Evolutionary conservation across 1,140 invertebrate species (phyloP), one percentile per base, ranked within the genome.

Genomic region (Aradophagus sp.): DNA sequence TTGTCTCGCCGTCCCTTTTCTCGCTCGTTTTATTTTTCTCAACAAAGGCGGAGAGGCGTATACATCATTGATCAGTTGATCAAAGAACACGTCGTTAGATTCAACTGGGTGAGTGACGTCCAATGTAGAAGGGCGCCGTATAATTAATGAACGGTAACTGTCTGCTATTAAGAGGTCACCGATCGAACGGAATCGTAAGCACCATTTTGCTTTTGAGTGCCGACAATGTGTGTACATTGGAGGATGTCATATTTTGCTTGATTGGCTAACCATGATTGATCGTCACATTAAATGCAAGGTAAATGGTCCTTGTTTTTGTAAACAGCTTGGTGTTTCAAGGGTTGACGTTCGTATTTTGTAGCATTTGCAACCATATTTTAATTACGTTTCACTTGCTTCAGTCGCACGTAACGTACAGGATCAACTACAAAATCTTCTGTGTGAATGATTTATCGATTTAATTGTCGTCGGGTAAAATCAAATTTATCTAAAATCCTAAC

Each of bases 121-220:
- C 27, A 32, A 20, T 39, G 19, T 42, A 48, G 42, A 39, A 59
- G 35, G 35, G 23, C 16, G 12, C 16, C 19, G 23, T 41, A 61
- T 48, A 61, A 61, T 61, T 61, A 61, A 61, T 61, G 44, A 47
- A 41, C 44, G 17, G 35, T 42, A 50, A 44, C 35, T 50, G 31
- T 26, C 42, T 29, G 20, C 45, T 38, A 61, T 50, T 61, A 32
- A 61, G 45, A 35, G 58, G 56, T 48, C 44, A 61, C 56, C 27
- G 36, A 48, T 61, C 35, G 44, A 58, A 45, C 16, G 31, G 27
- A 58, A 45, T 31, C n/a, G 26, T 48, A 61, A 35, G 19, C 27
- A 41, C 23, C 7, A 31, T 48, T 48, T 47, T 39, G 44, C 34
- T 23, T 41, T 41, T 6, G 12, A n/a, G 14, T 15, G 31, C 11